These are phyloP conservation scores for Corbicula japonica DNA, from an alignment of 2,888 invertebrate species.

Conservation along the genomic window DNA sequence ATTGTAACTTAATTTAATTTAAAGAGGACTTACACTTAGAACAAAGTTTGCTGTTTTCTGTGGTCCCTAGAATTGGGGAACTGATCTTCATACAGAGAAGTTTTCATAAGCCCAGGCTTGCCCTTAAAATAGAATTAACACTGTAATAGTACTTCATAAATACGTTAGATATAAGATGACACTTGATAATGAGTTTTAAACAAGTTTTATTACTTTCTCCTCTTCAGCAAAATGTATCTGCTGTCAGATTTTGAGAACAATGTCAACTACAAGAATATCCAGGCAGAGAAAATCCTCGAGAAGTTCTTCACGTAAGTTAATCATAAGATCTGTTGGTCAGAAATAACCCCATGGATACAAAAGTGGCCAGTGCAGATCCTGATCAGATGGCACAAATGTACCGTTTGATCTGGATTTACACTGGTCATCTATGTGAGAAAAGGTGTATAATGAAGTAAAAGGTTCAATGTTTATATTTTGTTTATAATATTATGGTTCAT, in stretches of 20 bases:
- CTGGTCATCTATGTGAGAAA: too few relatives aligned
- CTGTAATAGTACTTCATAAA: neutral
- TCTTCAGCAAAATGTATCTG: constrained; percentile 81
- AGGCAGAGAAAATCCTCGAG: constrained; percentile 83
- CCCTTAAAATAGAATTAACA: neutral
- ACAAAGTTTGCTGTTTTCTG: neutral
- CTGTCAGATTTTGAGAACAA: constrained; percentile 83
- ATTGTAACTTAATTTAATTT: too few relatives aligned
- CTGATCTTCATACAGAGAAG: neutral
- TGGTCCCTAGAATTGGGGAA: neutral
- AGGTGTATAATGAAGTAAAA: too few relatives aligned
- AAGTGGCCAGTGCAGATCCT: too few relatives aligned
- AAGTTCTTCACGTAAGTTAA: constrained; percentile 82
- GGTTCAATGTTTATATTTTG: too few relatives aligned
- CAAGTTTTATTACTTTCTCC: constrained; percentile 17
- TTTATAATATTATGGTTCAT: too few relatives aligned
- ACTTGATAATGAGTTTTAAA: neutral
- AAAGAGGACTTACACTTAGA: too few relatives aligned
- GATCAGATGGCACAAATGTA: too few relatives aligned
- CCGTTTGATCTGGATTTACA: too few relatives aligned
- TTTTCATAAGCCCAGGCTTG: neutral
- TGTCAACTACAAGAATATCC: constrained; percentile 82
- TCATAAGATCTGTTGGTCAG: neutral
- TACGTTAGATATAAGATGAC: neutral
- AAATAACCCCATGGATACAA: too few relatives aligned